Base-by-base conservation (phyloP, 2,113 vertebrate genomes). In the Hypanus sabinus region DNA sequence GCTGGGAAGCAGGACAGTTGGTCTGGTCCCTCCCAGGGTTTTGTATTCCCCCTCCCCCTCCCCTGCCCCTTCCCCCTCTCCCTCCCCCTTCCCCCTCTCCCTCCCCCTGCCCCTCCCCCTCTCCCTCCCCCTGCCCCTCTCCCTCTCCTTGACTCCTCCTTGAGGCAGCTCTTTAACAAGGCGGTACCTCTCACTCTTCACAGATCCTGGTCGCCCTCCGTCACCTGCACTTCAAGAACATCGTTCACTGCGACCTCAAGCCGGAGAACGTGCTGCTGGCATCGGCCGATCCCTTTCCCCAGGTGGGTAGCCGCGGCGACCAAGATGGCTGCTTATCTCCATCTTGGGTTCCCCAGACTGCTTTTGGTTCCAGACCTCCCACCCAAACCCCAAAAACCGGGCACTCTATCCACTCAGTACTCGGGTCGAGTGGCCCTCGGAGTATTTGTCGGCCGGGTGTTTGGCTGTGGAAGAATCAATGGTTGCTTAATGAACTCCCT, bases 171-270 rank as follows among this genome's bases (percentile, higher is more conserved):
- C 94, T 60, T 94, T 5, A 57, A 76, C 38, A 12, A 75, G 6
- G 93, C 33, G 38, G 10, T 85, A 4, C 88, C n/a, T n/a, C 0
- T 83, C 55, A 38, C n/a, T 94, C 20, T 55, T n/a, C 24, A 5
- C 94, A 99, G 98, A 98, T 99, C 94, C 95, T 99, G 88, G 97
- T 97, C 88, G 98, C 98, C 5, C 94, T 99, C 94, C 96, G 98
- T 68, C 97, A 99, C 94, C 97, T 99, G 88, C 98, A 99, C 96
- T 98, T 98, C 95, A 99, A 98, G 96, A 98, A 98, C 96, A 98
- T 99, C 0, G 98, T 90, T 60, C 85, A 90, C 30, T 90, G 85
- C 3, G 85, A 90, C n/a, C 85, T 90, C 60, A 90, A 90, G 95
- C 98, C 98, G 0, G 98, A 99, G 94, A 99, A 99, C 0, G 98